Percentiles rank a stretch among this genome's conserved stretches.
Evolutionary conservation across 2,797 vertebrate species (phyloP).

Genomic region (Hydrophis major): DNA sequence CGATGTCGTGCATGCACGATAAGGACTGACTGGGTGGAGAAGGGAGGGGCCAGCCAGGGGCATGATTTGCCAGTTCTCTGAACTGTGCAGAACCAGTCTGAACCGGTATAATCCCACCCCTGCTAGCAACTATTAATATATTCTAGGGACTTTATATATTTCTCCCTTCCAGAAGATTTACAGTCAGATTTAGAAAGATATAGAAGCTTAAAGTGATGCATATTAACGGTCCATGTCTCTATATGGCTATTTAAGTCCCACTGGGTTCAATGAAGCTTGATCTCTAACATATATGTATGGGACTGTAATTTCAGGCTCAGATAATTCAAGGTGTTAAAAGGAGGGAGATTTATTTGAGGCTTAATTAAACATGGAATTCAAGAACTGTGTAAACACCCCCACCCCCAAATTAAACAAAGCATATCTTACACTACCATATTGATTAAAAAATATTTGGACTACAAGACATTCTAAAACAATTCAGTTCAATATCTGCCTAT

Average conservation of each 20-base stretch:
- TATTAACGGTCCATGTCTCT: background rate
- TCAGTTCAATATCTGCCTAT: background rate
- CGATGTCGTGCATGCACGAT: no score
- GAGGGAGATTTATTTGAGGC: no score
- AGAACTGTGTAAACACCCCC: background rate
- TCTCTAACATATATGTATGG: background rate
- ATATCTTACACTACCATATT: background rate
- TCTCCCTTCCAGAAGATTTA: background rate
- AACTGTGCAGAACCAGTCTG: no score
- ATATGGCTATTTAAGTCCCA: background rate
- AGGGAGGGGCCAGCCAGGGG: no score
- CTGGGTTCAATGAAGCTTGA: background rate
- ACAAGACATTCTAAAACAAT: background rate
- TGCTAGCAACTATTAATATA: conserved; percentile 17
- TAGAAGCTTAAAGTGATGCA: background rate
- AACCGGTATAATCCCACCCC: no score
- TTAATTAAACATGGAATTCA: background rate
- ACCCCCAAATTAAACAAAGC: background rate
- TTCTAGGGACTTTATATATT: background rate
- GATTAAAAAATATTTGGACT: background rate
- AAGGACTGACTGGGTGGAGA: no score
- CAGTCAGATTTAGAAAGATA: background rate
- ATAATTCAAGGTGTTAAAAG: background rate
- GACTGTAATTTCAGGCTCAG: background rate
- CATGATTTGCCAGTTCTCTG: no score